Evolutionary conservation across 2,113 vertebrate genomes (phyloP), one percentile per base, ranked within the genome.

Genomic region (Rhinolophus ferrumequinum): DNA sequence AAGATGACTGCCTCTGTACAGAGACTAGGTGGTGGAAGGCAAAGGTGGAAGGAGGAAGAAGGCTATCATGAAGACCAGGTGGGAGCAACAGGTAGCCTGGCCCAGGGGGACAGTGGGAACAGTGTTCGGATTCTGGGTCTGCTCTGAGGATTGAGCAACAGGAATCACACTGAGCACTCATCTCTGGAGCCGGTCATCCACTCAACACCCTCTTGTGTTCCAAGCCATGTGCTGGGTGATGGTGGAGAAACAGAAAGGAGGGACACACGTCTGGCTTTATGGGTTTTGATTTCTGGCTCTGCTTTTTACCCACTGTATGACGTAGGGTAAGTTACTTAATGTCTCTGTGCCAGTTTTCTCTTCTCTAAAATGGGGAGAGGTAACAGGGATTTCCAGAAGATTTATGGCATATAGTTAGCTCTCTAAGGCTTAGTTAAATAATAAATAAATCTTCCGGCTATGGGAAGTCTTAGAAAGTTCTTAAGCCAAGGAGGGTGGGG

Each of bases 241-340:
- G 38, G 18, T 35, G 28, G 76, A 64, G 54, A 66, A 41, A 54
- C 79, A 47, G 21, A 50, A 35, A 64, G 72, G 44, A 24, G 50
- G 47, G 56, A 70, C 41, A 30, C 21, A 35, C 10, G 3, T 22
- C 62, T 16, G 62, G 54, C 76, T 52, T 72, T 26, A 41, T 33
- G 54, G 58, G n/a, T 62, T 80, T 75, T 54, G 16, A n/a, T n/a
- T 76, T 70, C 93, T 80, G 18, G 58, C 89, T 93, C 67, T 47
- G 79, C 8, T 22, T 22, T 60, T 60, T 41, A 24, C 26, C 54
- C 4, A 1, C 88, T 24, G 4, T 79, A 83, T 76, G 77, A 72
- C 70, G 41, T 73, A 5, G n/a, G 79, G 67, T 38, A 21, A 60
- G 81, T 41, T 33, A 5, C 16, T 56, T 66, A 26, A 12, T 41